Conservation (phyloP, 2,113 vertebrate genomes). For the Mesitornis unicolor region DNA sequence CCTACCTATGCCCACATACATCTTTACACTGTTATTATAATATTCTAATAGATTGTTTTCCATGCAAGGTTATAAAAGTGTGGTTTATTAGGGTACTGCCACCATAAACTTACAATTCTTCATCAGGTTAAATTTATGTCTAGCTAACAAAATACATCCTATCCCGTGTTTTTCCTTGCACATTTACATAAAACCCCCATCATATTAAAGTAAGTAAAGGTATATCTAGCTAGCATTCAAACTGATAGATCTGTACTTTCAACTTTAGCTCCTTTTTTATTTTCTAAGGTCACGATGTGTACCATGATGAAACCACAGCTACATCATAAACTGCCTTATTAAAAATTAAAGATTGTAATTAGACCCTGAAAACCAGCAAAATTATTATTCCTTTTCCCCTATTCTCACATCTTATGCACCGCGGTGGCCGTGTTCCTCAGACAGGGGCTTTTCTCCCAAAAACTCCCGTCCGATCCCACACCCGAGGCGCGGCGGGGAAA, state of each 20-base stretch:
- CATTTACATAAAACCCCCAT: not conserved
- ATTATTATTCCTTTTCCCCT: not conserved
- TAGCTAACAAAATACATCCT: conserved; percentile 20
- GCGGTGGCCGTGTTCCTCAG: fast-evolving
- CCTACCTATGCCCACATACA: not conserved
- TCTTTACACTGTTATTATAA: not conserved
- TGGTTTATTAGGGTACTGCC: conserved; percentile 25
- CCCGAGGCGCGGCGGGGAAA: fast-evolving
- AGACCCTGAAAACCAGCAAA: not conserved
- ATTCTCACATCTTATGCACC: fast-evolving
- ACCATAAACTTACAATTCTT: not conserved
- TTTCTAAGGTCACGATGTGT: not conserved
- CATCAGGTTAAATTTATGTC: conserved; percentile 4
- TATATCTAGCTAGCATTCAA: not conserved
- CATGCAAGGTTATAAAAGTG: conserved; percentile 16
- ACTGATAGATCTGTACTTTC: not conserved
- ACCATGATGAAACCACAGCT: not conserved
- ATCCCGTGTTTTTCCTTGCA: not conserved
- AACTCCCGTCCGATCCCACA: fast-evolving
- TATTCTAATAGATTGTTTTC: not conserved
- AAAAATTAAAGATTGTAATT: conserved; percentile 15
- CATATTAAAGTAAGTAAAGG: not conserved
- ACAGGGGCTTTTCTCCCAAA: not conserved
- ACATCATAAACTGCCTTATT: not conserved
- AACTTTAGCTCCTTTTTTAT: not conserved